Evolutionary conservation across 2,888 invertebrate species (phyloP), one percentile per base, ranked within the genome.

Genomic region (Hypercompe scribonia): DNA sequence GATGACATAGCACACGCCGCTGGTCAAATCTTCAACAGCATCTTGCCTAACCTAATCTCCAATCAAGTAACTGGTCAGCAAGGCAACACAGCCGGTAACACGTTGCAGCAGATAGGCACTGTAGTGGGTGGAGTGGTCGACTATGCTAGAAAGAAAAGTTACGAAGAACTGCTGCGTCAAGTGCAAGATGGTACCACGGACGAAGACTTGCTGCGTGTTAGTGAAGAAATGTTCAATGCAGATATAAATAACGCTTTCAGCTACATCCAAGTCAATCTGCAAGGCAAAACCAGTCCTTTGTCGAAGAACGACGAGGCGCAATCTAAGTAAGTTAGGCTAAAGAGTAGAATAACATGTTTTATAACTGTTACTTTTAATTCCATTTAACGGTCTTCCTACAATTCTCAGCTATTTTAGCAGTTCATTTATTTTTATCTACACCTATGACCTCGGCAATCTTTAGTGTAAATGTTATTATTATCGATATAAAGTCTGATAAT

Each of bases 231-330:
- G 84, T 96, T 97, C 86, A 96, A 96, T 78, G 96, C 97, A 84
- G 98, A 98, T 87, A 91, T 95, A 36, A 98, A 98, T 90, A 98
- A 97, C 88, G 97, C 97, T n/a, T 95, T 97, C 70, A 96, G 93
- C 86, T 96, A 96, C 85, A 96, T 98, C 66, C 96, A 96, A 50
- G 92, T 98, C 50, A 97, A 98, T 91, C 91, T 97, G 78, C 98
- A 98, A 93, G 97, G 97, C 76, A 96, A 96, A 90, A 98, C 98
- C 13, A 96, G 96, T 34, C 97, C 97, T 66, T 96, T 97, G 85
- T 97, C 97, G 46, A 95, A 95, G 77, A 96, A 93, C 70, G 98
- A 98, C 89, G 97, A 97, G 89, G 98, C 98, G 18, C 97, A 97
- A 74, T 90, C 96, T 85, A 97, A 97, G 98, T 98, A 96, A 97